Conservation (phyloP, 2,888 invertebrate species). For the Xanthia togata region DNA sequence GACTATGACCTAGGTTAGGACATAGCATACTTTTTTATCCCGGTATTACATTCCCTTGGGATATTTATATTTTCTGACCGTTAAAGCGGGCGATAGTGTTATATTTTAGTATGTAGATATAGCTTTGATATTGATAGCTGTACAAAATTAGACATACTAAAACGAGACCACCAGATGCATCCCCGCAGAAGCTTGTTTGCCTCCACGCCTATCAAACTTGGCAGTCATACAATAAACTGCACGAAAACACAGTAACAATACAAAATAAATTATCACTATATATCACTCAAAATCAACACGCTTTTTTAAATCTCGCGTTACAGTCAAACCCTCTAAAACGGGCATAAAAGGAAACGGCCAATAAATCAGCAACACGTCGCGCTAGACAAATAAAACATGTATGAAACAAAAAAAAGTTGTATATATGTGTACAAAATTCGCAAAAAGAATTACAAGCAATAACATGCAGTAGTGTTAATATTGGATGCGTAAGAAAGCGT, state of each 20-base stretch:
- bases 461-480: conserved; percentile 88
- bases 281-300: conserved; percentile 79
- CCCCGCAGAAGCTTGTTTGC: conserved; percentile 44
- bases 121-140: conserved; percentile 16
- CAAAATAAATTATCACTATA: conserved; percentile 76
- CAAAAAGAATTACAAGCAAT: conserved; percentile 90
- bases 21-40: background rate
- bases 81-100: background rate
- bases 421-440: conserved; percentile 83
- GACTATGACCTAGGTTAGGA: background rate
- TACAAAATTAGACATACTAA: background rate
- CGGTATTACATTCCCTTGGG: background rate
- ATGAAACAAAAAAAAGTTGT: conserved; percentile 79
- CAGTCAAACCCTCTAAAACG: conserved; percentile 82
- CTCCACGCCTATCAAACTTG: conserved; percentile 62
- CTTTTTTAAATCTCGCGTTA: conserved; percentile 80
- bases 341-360: conserved; percentile 83
- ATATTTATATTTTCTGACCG: background rate
- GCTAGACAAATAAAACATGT: conserved; percentile 86
- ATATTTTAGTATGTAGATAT: background rate
- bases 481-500: conserved; percentile 70
- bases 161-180: conserved; percentile 39
- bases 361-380: conserved; percentile 83
- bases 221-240: conserved; percentile 46
- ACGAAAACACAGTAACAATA: conserved; percentile 69